phyloP scores from a whole-genome alignment of 2,888 invertebrate genomes.

The Pristionchus japonicus region DNA sequence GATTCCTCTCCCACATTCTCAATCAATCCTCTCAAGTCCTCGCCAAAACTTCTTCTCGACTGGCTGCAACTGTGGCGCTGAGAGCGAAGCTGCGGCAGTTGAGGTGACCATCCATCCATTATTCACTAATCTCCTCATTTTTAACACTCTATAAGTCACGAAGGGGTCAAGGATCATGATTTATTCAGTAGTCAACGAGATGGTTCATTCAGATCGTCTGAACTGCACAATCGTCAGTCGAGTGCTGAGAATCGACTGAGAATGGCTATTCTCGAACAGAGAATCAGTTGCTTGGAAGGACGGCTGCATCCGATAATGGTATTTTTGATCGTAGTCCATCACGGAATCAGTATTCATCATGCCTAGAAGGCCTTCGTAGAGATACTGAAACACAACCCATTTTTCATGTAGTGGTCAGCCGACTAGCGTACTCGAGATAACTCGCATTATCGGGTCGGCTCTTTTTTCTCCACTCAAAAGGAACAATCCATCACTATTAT shows the following conservation, averaged over 20 bases:
- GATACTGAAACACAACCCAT: background rate
- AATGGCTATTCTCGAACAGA: slow-evolving; percentile 44
- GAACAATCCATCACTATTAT: slow-evolving; percentile 18
- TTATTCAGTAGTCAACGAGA: background rate
- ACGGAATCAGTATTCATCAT: no score
- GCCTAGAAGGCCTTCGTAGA: background rate
- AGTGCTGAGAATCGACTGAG: slow-evolving; percentile 40
- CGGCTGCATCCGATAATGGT: slow-evolving; percentile 36
- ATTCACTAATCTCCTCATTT: background rate
- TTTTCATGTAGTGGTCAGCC: background rate
- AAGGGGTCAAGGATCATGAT: background rate
- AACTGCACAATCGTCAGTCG: slow-evolving; percentile 1
- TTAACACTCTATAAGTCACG: background rate
- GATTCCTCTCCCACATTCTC: slow-evolving; percentile 40
- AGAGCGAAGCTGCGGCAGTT: slow-evolving; percentile 31
- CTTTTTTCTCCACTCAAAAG: background rate
- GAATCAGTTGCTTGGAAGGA: slow-evolving; percentile 42
- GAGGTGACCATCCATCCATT: background rate
- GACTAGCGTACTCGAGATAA: background rate
- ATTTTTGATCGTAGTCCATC: background rate
- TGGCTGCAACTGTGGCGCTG: slow-evolving; percentile 43
- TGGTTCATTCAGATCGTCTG: background rate
- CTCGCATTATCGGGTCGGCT: background rate
- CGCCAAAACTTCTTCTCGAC: slow-evolving; percentile 45
- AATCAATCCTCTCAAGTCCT: slow-evolving; percentile 43